phyloP scores from a whole-genome alignment of 2,888 invertebrate species.

The Elegia similella region DNA sequence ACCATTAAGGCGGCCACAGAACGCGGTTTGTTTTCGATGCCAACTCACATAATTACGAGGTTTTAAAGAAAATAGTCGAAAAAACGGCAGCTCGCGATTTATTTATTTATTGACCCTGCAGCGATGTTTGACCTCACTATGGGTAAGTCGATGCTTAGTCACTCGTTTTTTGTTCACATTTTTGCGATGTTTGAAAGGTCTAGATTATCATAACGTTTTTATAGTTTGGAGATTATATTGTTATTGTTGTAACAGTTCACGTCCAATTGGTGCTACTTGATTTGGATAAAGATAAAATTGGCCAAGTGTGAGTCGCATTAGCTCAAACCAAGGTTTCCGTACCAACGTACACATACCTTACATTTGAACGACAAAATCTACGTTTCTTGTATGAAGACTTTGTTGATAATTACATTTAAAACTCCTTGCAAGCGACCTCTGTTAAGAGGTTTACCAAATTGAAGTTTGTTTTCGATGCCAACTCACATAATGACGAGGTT shows the following conservation, averaged over 20 bases:
- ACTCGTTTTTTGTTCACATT: slow-evolving; percentile 16
- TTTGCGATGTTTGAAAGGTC: background rate
- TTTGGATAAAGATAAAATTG: no score
- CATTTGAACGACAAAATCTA: no score
- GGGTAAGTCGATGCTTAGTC: slow-evolving; percentile 34
- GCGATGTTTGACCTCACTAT: slow-evolving; percentile 42
- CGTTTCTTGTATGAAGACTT: no score
- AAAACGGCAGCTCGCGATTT: slow-evolving; percentile 67
- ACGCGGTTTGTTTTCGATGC: slow-evolving; percentile 74
- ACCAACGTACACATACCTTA: no score
- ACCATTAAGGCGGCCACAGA: slow-evolving; percentile 68
- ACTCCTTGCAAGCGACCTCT: no score
- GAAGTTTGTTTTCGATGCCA: slow-evolving; percentile 74
- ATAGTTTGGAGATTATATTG: background rate
- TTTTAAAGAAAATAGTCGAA: slow-evolving; percentile 64
- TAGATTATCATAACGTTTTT: background rate
- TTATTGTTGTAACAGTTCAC: no score
- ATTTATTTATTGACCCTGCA: slow-evolving; percentile 72
- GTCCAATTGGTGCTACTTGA: no score
- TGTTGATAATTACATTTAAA: no score
- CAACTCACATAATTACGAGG: slow-evolving; percentile 69
- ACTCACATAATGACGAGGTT: slow-evolving; percentile 69
- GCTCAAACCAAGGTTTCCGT: no score
- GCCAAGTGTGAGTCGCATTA: no score
- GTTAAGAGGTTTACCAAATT: no score